A percentile compares a stretch with the other conserved stretches of the same genome.
Evolutionary conservation across 2,888 invertebrate species (phyloP).

Genomic region (Acleris emargana): DNA sequence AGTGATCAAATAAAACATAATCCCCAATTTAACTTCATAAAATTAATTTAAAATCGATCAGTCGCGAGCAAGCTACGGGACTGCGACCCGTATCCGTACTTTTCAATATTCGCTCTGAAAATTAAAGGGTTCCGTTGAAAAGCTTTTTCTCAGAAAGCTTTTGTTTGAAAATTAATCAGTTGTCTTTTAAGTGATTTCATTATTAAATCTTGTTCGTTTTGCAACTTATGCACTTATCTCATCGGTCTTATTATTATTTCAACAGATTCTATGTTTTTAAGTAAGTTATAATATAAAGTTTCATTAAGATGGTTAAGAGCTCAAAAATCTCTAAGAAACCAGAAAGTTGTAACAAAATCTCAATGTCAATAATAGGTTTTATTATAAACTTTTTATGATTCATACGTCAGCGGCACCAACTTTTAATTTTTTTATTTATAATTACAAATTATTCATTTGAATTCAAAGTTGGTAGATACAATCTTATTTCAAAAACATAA

Average conservation of each 20-base stretch:
- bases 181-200: conserved; percentile 39
- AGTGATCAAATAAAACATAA: conserved; percentile 72
- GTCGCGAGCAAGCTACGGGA: conserved; percentile 66
- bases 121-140: conserved; percentile 65
- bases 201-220: not conserved
- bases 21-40: conserved; percentile 81
- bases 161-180: conserved; percentile 58
- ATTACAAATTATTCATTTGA: no score
- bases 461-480: no score
- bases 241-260: not conserved
- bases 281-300: no score
- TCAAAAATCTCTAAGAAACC: no score
- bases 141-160: conserved; percentile 52
- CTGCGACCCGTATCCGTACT: conserved; percentile 55
- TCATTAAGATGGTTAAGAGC: no score
- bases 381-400: no score
- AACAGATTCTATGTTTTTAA: no score
- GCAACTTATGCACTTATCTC: not conserved
- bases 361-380: no score
- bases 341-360: no score
- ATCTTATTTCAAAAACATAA: no score
- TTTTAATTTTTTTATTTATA: no score
- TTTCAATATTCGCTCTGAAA: conserved; percentile 64
- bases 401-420: no score
- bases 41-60: conserved; percentile 80